Conservation (phyloP, 2,113 vertebrate species). For the Ardeotis arabs region DNA sequence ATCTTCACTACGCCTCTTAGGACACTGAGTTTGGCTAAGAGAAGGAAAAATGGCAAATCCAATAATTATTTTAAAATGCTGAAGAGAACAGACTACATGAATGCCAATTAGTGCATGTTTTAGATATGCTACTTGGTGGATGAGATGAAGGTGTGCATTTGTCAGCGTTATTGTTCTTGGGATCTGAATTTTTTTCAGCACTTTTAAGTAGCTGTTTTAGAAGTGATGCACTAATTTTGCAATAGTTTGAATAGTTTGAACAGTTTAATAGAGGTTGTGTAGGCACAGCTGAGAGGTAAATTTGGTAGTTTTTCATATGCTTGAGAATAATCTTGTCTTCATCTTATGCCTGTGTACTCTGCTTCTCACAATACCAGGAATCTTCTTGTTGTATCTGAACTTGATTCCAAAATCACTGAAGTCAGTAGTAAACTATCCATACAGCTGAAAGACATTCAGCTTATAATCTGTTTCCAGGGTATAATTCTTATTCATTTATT, state of each 20-base stretch:
- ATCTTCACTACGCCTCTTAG: neutral
- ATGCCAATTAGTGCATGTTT: neutral
- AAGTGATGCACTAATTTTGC: neutral
- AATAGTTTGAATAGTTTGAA: neutral
- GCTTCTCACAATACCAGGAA: neutral
- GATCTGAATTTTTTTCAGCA: neutral
- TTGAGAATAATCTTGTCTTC: neutral
- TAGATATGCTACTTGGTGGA: neutral
- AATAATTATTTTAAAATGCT: neutral
- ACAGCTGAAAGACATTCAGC: neutral
- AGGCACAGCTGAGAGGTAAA: neutral
- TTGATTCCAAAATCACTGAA: neutral
- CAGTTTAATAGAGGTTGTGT: neutral
- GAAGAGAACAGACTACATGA: neutral
- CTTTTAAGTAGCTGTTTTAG: neutral
- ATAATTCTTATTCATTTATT: neutral
- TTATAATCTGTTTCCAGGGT: neutral
- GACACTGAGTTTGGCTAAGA: neutral
- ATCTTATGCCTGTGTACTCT: neutral
- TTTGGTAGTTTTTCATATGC: neutral
- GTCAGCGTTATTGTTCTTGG: neutral
- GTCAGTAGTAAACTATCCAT: neutral
- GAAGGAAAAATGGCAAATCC: neutral
- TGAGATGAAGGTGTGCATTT: neutral
- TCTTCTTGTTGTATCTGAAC: neutral